phyloP scores from a whole-genome alignment of 2,113 vertebrate genomes.

The Epinephelus cyanopodus region DNA sequence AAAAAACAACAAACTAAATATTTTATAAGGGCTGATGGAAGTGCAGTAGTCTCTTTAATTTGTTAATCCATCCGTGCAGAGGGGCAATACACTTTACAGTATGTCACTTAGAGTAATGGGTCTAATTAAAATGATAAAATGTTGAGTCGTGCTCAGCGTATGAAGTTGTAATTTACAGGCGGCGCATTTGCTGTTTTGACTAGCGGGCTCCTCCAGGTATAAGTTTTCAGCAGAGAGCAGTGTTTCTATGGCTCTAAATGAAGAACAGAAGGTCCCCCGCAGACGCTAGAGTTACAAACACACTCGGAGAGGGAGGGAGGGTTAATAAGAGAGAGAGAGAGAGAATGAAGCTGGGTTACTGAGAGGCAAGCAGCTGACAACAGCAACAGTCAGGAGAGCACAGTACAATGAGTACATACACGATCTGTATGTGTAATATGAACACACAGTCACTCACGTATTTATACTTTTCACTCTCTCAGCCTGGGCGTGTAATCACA shows the following conservation, averaged over 20 bases:
- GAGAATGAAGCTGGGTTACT: conserved; percentile 8
- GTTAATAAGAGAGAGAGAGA: conserved; percentile 22
- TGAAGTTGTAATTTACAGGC: conserved; percentile 46
- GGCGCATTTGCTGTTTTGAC: conserved; percentile 32
- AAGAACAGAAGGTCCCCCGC: conserved; percentile 59
- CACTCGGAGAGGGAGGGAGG: background rate
- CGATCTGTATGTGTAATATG: conserved; percentile 26
- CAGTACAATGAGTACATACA: background rate
- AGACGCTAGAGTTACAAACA: conserved; percentile 26
- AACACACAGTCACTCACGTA: conserved; percentile 16
- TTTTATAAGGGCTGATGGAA: conserved; percentile 46
- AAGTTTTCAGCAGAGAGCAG: conserved; percentile 32
- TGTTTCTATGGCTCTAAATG: conserved; percentile 54
- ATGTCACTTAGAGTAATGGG: conserved; percentile 32
- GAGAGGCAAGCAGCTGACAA: conserved; percentile 7
- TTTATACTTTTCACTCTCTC: conserved; percentile 53
- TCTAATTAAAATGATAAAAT: conserved; percentile 46
- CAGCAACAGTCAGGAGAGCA: background rate
- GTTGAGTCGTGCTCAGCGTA: background rate
- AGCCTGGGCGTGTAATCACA: conserved; percentile 79
- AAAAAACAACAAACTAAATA: background rate
- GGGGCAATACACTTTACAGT: conserved; percentile 13
- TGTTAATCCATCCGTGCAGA: conserved; percentile 24
- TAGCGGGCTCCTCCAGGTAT: conserved; percentile 25
- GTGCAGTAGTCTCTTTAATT: conserved; percentile 32